A percentile compares a stretch with the other conserved stretches of the same genome.
Conservation (phyloP, 2,113 vertebrate genomes). For the Carassius auratus region DNA sequence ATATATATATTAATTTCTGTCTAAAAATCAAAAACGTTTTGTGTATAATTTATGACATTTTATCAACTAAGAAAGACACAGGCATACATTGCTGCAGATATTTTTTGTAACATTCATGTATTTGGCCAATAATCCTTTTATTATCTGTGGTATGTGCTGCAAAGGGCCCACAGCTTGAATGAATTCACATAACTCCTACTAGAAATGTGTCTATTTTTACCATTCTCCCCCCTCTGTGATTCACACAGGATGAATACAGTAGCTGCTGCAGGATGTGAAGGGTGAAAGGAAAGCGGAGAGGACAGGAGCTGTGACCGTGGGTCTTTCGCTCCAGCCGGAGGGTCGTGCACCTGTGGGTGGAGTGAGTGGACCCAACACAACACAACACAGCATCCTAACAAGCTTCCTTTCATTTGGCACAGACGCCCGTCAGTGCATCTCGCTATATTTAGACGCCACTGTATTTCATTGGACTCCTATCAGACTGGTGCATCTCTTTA, state of each 20-base stretch:
- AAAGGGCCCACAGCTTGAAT: not conserved
- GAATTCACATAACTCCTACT: not conserved
- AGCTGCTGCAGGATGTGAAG: not conserved
- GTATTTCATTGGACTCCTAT: not conserved
- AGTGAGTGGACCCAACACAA: not conserved
- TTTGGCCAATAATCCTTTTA: not conserved
- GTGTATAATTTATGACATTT: no score
- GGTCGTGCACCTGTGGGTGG: not conserved
- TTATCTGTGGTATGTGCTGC: not conserved
- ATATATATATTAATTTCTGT: no score
- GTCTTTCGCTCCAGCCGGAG: not conserved
- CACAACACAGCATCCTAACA: no score
- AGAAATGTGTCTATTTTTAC: not conserved
- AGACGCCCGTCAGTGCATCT: not conserved
- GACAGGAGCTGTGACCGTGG: not conserved
- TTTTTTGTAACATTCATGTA: not conserved
- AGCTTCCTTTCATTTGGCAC: not conserved
- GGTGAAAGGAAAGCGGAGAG: not conserved
- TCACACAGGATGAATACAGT: not conserved
- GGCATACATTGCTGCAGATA: not conserved
- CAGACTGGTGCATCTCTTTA: not conserved
- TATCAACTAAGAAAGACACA: not conserved
- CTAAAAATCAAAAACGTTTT: not conserved
- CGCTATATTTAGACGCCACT: not conserved
- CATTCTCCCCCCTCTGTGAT: not conserved